Percentiles rank a stretch among this genome's conserved stretches.
Evolutionary conservation across 2,797 vertebrate genomes (phyloP).

Genomic region (Sebastiscus albofasciatus): DNA sequence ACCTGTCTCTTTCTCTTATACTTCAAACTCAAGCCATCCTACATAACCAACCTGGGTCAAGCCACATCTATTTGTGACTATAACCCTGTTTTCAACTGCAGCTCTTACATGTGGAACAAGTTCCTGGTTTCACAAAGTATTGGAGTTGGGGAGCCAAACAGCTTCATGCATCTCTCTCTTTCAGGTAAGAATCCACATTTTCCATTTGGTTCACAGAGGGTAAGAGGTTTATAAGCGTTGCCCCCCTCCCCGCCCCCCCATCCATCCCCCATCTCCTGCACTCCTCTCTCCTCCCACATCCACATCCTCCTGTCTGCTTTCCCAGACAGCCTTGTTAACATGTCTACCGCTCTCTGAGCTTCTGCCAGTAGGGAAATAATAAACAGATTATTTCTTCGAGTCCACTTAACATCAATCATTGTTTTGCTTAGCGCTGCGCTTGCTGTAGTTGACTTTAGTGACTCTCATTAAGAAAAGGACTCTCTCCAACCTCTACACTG

Average conservation of each 20-base stretch:
- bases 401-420: conserved; percentile 51
- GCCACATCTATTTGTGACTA: neutral
- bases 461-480: conserved; percentile 44
- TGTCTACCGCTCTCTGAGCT: conserved; percentile 54
- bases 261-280: neutral
- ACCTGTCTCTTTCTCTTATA: neutral
- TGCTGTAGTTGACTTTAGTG: conserved; percentile 34
- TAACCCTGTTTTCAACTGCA: neutral
- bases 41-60: neutral
- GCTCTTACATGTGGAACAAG: neutral
- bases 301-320: conserved; percentile 62
- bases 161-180: neutral
- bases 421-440: neutral
- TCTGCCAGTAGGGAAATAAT: conserved; percentile 66
- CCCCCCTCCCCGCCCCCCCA: too few relatives aligned
- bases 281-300: conserved; percentile 8
- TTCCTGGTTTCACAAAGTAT: neutral
- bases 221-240: neutral
- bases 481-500: neutral
- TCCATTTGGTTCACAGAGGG: neutral
- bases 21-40: neutral
- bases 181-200: neutral
- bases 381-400: conserved; percentile 63
- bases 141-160: neutral
- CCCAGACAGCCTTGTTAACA: conserved; percentile 72